Base-by-base conservation (phyloP, 2,888 invertebrate species). In the Leptinotarsa haldemani region DNA sequence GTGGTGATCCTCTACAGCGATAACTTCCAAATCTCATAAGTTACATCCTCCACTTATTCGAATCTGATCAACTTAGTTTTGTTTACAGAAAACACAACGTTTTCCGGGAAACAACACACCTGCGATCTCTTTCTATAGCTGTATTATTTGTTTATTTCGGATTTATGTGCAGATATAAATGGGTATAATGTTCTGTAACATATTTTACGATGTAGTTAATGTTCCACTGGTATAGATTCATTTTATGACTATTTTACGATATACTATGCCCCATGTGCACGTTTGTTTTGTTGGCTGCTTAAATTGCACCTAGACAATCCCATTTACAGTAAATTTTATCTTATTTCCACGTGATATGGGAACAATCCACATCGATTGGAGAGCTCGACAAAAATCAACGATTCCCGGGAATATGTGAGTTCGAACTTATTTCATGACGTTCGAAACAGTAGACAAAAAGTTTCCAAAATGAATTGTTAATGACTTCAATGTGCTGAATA, bases 231-330 rank as follows among this genome's bases (percentile, higher is more conserved):
- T 61, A 61, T 40, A 30, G 68, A 68, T 68, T 68, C 56, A 52
- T 68, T 68, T 68, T 58, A 68, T 47, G 68, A 7, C 68, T 22
- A 18, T 68, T 68, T 68, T 68, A 68, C 47, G 52, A 56, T 48
- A 20, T 53, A 18, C 53, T 20, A 40, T 46, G 56, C 56, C 52
- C 56, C 52, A 48, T 68, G 68, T 68, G 68, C 46, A 46, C 40
- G 20, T 68, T 56, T 48, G n/a, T 68, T 48, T 68, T 9, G 67
- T 53, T 20, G 25, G 46, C 20, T 46, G 40, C 30, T 30, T 52
- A 46, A 68, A 68, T 68, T 67, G 53, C 53, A 40, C 20, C 40
- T 61, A 61, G 53, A 18, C 40, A 46, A 68, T 40, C 56, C 56
- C 20, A 56, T 68, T 56, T 46, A 46, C 67, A 40, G 40, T 52